phyloP scores from a whole-genome alignment of 2,113 vertebrate genomes.

The Noctilio leporinus region DNA sequence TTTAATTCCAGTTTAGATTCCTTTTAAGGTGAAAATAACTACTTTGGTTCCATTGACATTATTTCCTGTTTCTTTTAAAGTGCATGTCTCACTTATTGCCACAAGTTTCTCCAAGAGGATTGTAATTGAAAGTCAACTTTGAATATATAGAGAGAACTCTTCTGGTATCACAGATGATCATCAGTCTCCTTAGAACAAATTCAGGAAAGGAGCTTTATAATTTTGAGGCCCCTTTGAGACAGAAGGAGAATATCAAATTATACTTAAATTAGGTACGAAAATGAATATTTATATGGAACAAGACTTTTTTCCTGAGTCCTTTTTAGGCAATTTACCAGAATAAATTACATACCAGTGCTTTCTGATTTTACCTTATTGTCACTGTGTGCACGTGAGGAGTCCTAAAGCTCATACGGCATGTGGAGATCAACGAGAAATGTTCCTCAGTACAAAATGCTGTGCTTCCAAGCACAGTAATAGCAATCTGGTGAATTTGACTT shows the following conservation, averaged over 20 bases:
- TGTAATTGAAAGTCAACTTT: constrained; percentile 69
- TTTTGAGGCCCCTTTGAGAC: background rate
- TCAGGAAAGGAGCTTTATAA: background rate
- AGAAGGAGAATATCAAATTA: background rate
- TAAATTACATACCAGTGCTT: background rate
- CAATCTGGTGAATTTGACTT: constrained; percentile 60
- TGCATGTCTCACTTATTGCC: constrained; percentile 67
- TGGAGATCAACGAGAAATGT: background rate
- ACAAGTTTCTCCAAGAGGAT: constrained; percentile 66
- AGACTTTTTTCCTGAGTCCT: background rate
- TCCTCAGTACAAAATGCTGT: constrained; percentile 64
- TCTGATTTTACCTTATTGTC: background rate
- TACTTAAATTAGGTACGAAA: background rate
- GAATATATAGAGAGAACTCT: constrained; percentile 65
- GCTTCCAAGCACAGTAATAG: constrained; percentile 61
- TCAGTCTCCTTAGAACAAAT: constrained; percentile 51
- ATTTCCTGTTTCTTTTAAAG: constrained; percentile 66
- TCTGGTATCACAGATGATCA: constrained; percentile 52
- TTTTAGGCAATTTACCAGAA: background rate
- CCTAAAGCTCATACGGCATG: background rate
- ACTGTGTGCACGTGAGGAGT: background rate
- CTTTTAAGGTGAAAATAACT: constrained; percentile 77
- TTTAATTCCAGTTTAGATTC: constrained; percentile 74
- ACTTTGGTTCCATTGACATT: constrained; percentile 75
- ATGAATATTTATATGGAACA: background rate